Percentiles rank a stretch among this genome's conserved stretches.
Conservation (phyloP, 2,113 vertebrate genomes). For the Chamaetylas fuelleborni region DNA sequence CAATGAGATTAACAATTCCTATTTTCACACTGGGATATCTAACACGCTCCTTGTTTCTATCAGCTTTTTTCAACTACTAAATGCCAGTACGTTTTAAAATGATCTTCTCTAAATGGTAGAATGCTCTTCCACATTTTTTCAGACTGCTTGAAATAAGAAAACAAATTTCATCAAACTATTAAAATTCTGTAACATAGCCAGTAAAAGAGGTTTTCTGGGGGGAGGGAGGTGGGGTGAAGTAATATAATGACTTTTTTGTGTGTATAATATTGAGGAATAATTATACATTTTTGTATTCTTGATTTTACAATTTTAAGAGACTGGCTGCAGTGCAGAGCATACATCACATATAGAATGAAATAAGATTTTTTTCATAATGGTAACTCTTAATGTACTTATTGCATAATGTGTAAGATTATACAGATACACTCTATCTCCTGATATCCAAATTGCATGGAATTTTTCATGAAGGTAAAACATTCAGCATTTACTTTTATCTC, state of each 20-base stretch:
- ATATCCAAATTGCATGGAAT: not conserved
- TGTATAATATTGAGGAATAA: not conserved
- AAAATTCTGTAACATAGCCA: not conserved
- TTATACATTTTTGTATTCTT: not conserved
- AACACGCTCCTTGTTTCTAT: not conserved
- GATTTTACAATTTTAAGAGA: not conserved
- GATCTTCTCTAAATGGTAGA: not conserved
- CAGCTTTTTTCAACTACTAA: not conserved
- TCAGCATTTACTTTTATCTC: not conserved
- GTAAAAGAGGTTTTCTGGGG: not conserved
- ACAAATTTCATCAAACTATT: not conserved
- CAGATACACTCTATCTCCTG: not conserved
- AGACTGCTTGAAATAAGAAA: not conserved
- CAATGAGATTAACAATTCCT: not conserved
- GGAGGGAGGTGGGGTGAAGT: rapidly evolving
- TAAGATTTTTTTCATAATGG: not conserved
- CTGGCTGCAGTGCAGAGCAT: not conserved
- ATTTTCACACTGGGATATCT: not conserved
- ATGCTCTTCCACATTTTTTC: not conserved
- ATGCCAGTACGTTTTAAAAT: not conserved
- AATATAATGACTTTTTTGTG: not conserved
- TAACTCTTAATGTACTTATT: not conserved
- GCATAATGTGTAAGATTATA: not conserved
- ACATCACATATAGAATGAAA: not conserved
- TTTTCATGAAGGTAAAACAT: not conserved